phyloP scores from a whole-genome alignment of 1,140 invertebrate genomes.

The Ceratosolen fusciceps region DNA sequence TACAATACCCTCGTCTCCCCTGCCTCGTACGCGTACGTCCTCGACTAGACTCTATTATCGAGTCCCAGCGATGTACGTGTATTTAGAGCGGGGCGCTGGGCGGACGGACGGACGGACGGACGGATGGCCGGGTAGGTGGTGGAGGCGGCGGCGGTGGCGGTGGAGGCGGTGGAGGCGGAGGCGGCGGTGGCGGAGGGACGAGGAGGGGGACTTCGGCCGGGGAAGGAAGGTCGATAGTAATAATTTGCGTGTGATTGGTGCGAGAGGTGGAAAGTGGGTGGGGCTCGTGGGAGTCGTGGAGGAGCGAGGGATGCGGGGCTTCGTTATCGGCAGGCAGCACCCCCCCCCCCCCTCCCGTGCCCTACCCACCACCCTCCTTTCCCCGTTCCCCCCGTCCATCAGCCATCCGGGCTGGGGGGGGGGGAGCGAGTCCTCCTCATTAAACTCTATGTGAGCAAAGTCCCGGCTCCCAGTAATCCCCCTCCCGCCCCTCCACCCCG shows the following conservation, averaged over 20 bases:
- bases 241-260: conserved; percentile 56
- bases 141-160: no score
- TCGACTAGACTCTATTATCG: not conserved
- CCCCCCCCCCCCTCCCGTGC: conserved; percentile 5
- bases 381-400: no score
- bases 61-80: conserved; percentile 5
- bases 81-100: conserved; percentile 42
- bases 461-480: conserved; percentile 29
- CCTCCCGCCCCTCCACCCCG: conserved; percentile 9
- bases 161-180: no score
- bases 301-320: conserved; percentile 18
- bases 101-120: no score
- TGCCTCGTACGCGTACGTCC: not conserved
- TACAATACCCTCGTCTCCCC: not conserved
- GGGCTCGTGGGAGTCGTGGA: conserved; percentile 6
- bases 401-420: no score
- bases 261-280: conserved; percentile 44
- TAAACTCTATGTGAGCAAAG: conserved; percentile 53
- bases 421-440: conserved; percentile 52
- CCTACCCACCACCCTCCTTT: no score
- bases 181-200: no score
- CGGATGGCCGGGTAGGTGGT: no score
- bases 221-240: conserved; percentile 51
- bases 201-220: no score
- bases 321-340: conserved; percentile 48